Evolutionary conservation across 1,140 invertebrate genomes (phyloP).

Genomic region (Chrysoperla carnea): DNA sequence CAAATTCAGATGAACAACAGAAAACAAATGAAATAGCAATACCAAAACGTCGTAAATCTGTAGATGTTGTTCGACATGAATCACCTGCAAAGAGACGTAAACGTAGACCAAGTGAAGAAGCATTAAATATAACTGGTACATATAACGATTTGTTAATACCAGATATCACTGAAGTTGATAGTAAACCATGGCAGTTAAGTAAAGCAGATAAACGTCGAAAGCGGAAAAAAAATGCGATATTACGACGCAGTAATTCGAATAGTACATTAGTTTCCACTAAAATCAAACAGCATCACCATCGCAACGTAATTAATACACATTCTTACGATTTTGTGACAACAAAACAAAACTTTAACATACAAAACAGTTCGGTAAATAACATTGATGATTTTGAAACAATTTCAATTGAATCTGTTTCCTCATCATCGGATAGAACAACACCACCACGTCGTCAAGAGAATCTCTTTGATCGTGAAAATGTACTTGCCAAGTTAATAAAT

Average conservation of each 20-base stretch:
- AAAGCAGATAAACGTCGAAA: not conserved
- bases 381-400: not conserved
- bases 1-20: constrained; percentile 15
- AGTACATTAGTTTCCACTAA: constrained; percentile 1
- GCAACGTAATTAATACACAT: constrained; percentile 4
- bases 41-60: constrained; percentile 32
- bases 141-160: constrained; percentile 31
- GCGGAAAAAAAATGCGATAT: constrained; percentile 7
- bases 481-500: not conserved
- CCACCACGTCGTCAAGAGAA: not conserved
- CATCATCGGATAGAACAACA: not conserved
- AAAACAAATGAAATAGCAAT: not conserved
- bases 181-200: constrained; percentile 1
- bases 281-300: constrained; percentile 6
- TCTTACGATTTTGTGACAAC: constrained; percentile 5
- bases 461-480: too few relatives aligned
- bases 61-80: constrained; percentile 32
- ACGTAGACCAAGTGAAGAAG: constrained; percentile 58
- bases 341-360: not conserved
- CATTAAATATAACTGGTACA: constrained; percentile 42
- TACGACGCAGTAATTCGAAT: constrained; percentile 1
- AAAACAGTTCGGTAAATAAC: not conserved
- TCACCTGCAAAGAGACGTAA: constrained; percentile 27
- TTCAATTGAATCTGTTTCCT: not conserved
- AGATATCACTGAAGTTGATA: constrained; percentile 19